These are phyloP conservation scores for Callionymus lyra DNA, from an alignment of 2,113 vertebrate genomes.

Conservation along the genomic window DNA sequence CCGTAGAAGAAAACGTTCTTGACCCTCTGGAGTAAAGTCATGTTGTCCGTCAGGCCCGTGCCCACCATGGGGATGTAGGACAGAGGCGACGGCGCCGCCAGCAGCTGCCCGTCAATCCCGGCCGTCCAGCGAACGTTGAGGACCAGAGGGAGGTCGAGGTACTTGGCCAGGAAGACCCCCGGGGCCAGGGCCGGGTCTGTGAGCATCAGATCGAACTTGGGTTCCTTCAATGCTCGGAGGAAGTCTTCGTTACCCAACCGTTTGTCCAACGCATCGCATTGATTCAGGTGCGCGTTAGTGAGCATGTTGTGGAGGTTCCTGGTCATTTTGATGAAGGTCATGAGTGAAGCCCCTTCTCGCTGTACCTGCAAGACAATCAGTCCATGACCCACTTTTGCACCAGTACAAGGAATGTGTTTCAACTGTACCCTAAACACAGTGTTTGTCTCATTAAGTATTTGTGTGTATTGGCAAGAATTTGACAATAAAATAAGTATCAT, in stretches of 20 bases:
- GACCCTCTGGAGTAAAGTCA: conserved; percentile 59
- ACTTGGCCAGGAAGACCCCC: conserved; percentile 56
- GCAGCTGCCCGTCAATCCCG: conserved; percentile 57
- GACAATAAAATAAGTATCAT: too few species aligned
- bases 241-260: conserved; percentile 26
- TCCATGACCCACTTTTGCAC: too few species aligned
- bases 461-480: too few species aligned
- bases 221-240: conserved; percentile 24
- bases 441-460: too few species aligned
- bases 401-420: too few species aligned
- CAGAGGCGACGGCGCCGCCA: conserved; percentile 56
- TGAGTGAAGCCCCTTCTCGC: conserved; percentile 3
- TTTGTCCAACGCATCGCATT: too few species aligned
- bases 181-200: conserved; percentile 51
- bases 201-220: conserved; percentile 59
- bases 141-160: conserved; percentile 59
- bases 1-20: conserved; percentile 47
- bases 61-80: conserved; percentile 63
- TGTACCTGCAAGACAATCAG: conserved; percentile 29
- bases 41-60: conserved; percentile 56
- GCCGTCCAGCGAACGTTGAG: conserved; percentile 65
- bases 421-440: too few species aligned
- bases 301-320: neutral
- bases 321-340: conserved; percentile 31
- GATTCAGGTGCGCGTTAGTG: too few species aligned